phyloP scores from a whole-genome alignment of 2,113 vertebrate genomes.

The Petroica traversi region DNA sequence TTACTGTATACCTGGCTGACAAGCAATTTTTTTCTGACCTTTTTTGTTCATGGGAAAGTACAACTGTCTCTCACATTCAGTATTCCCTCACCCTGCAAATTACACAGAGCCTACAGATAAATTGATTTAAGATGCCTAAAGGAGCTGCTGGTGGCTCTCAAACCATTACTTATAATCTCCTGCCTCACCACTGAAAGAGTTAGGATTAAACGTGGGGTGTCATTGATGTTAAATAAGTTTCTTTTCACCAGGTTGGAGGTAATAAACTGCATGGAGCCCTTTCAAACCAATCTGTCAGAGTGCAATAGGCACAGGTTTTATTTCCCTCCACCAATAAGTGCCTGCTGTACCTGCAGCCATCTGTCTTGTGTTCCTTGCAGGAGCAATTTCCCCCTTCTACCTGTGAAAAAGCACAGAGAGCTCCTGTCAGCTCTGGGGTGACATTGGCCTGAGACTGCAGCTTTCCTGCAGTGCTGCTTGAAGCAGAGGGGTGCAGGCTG shows the following conservation, averaged over 20 bases:
- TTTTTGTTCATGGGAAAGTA: neutral
- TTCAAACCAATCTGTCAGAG: conserved; percentile 29
- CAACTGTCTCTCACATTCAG: neutral
- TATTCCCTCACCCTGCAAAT: neutral
- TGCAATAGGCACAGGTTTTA: conserved; percentile 26
- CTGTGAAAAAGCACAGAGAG: neutral
- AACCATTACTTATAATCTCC: neutral
- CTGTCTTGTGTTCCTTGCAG: neutral
- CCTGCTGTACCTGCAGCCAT: neutral
- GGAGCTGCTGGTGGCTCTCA: neutral
- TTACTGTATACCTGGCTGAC: neutral
- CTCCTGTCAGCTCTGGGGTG: neutral
- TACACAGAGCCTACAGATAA: neutral
- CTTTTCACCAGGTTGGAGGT: neutral
- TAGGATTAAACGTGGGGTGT: neutral
- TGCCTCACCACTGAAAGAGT: neutral
- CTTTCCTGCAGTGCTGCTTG: neutral
- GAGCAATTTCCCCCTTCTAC: neutral
- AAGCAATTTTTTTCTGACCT: conserved; percentile 7
- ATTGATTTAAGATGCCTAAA: neutral
- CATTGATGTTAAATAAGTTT: neutral
- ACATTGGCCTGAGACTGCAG: neutral
- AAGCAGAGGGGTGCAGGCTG: neutral
- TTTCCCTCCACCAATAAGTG: neutral
- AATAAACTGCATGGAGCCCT: neutral